Conservation (phyloP, 1,140 invertebrate genomes). For the Brachionus sp. region DNA sequence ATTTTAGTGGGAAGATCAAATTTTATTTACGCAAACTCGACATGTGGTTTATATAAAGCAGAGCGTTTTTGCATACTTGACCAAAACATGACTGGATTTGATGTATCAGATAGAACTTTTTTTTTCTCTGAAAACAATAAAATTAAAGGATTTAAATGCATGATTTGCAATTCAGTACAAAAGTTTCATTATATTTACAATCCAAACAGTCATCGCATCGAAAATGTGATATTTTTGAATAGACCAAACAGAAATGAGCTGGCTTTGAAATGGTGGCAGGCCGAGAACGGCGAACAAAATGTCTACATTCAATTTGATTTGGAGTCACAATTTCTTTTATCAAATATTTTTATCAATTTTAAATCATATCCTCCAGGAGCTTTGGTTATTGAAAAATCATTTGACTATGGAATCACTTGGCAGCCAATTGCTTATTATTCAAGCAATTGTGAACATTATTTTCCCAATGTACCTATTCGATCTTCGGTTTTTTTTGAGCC, state of each 20-base stretch:
- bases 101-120: slow-evolving; percentile 80
- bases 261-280: slow-evolving; percentile 78
- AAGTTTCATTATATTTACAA: slow-evolving; percentile 51
- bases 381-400: slow-evolving; percentile 88
- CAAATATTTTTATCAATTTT: slow-evolving; percentile 91
- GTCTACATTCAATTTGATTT: slow-evolving; percentile 82
- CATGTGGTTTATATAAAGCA: slow-evolving; percentile 73
- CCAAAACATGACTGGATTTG: not conserved
- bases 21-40: slow-evolving; percentile 79
- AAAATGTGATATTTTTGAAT: slow-evolving; percentile 76
- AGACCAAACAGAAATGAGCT: slow-evolving; percentile 51
- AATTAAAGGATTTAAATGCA: slow-evolving; percentile 80
- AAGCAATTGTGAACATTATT: slow-evolving; percentile 77
- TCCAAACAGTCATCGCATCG: slow-evolving; percentile 73
- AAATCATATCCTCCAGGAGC: slow-evolving; percentile 89
- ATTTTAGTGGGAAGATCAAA: slow-evolving; percentile 87
- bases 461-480: slow-evolving; percentile 71
- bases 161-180: slow-evolving; percentile 75
- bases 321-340: slow-evolving; percentile 93
- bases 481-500: slow-evolving; percentile 75
- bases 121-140: slow-evolving; percentile 81
- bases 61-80: slow-evolving; percentile 65
- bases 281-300: slow-evolving; percentile 84
- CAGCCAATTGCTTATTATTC: slow-evolving; percentile 89
- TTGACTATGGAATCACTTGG: slow-evolving; percentile 86